Percentiles rank a stretch among this genome's conserved stretches.
These are phyloP conservation scores for Xyrauchen texanus DNA, from an alignment of 2,113 vertebrate genomes.

Conservation along the genomic window DNA sequence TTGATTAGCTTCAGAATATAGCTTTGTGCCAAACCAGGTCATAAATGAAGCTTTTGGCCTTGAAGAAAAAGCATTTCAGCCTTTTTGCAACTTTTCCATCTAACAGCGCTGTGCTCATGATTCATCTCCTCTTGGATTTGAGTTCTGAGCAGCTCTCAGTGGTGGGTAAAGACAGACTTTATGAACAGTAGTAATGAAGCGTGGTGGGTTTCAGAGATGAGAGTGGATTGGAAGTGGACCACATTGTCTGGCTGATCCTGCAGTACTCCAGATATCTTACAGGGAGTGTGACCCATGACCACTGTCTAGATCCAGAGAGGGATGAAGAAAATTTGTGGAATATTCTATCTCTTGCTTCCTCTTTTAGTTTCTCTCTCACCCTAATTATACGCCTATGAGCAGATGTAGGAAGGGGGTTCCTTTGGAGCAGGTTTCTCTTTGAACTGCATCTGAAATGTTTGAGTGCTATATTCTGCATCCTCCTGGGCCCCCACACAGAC, in stretches of 20 bases:
- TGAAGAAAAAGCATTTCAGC: conserved; percentile 19
- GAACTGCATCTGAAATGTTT: conserved; percentile 34
- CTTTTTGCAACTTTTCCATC: conserved; percentile 5
- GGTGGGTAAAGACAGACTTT: conserved; percentile 66
- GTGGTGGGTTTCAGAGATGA: conserved; percentile 63
- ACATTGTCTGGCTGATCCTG: conserved; percentile 65
- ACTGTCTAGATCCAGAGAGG: conserved; percentile 1
- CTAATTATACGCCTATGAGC: conserved; percentile 36
- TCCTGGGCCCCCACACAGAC: conserved; percentile 22
- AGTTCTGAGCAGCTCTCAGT: conserved; percentile 45
- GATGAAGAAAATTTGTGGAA: not conserved
- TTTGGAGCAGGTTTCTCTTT: conserved; percentile 33
- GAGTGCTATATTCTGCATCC: conserved; percentile 35
- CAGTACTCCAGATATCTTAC: conserved; percentile 67
- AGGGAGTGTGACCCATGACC: conserved; percentile 63
- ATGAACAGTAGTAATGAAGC: conserved; percentile 66
- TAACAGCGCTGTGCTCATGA: not conserved
- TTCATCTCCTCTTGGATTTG: conserved; percentile 1
- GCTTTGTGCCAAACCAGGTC: conserved; percentile 19
- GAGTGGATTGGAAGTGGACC: conserved; percentile 67
- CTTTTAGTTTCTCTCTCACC: not conserved
- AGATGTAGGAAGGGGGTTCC: conserved; percentile 27
- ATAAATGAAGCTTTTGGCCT: conserved; percentile 10
- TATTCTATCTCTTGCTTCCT: not conserved
- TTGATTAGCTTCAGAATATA: conserved; percentile 4